Evolutionary conservation across 2,113 vertebrate genomes (phyloP), one percentile per base, ranked within the genome.

Genomic region (Hoplias malabaricus): DNA sequence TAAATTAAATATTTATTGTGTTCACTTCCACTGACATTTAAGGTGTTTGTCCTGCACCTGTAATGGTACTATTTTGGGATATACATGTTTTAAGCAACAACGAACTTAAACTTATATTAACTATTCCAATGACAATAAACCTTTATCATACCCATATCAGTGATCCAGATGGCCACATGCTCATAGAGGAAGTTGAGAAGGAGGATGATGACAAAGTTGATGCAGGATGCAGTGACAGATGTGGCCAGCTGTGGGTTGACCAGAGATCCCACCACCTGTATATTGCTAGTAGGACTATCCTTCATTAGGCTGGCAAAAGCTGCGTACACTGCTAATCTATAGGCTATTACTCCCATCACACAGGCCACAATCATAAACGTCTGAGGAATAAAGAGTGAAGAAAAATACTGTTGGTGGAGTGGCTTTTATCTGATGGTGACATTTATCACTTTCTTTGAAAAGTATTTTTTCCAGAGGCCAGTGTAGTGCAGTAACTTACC

Each of bases 131-230:
- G 13, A 23, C 3, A 31, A 10, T 2, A 21, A 14, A 42, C 3
- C n/a, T 25, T n/a, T 56, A 4, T 9, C 91, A 94, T 89, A 99
- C 98, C 98, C 94, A 98, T 94, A 80, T 98, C 96, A 69, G 98
- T 99, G 84, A 99, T 98, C 95, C 96, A 97, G 80, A 94, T 84
- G 76, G 96, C 96, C 85, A 98, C 95, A 65, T 84, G 93, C 85
- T 98, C 96, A 68, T 97, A 99, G 69, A 98, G 95, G 92, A 97
- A 93, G 7, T 99, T 99, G 85, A 99, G 93, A 66, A 98, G 88
- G 95, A 98, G 97, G 85, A 98, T 99, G 89, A 98, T 93, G 75
- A 94, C 96, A 87, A 99, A 99, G 88, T 98, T 99, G 91, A 99
- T 98, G 88, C 95, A 98, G 54, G 98, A 96, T 0, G 96, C 97